phyloP scores from a whole-genome alignment of 2,888 invertebrate species.

The Philhelius pedissequus region DNA sequence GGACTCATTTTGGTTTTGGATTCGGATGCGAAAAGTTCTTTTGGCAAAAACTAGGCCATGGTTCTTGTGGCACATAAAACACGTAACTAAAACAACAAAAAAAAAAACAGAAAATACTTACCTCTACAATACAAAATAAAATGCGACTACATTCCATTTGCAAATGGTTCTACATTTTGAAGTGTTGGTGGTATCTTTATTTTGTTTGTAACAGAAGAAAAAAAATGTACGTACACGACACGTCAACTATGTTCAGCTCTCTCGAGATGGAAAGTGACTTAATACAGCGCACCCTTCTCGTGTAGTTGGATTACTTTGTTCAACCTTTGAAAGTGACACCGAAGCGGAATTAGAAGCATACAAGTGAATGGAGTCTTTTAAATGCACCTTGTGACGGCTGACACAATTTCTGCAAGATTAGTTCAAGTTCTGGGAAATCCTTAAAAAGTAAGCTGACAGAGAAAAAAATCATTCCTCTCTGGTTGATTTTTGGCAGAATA shows the following conservation, averaged over 20 bases:
- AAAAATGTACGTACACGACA: background rate
- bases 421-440: slow-evolving; percentile 6
- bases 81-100: slow-evolving; percentile 16
- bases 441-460: too few species aligned
- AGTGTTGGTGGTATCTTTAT: slow-evolving; percentile 3
- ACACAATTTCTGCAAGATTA: slow-evolving; percentile 2
- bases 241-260: background rate
- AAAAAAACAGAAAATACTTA: background rate
- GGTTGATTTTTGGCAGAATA: too few species aligned
- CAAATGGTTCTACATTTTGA: slow-evolving; percentile 5
- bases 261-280: slow-evolving; percentile 14
- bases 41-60: slow-evolving; percentile 38
- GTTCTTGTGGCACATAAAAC: slow-evolving; percentile 30
- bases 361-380: background rate
- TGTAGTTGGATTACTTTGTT: slow-evolving; percentile 8
- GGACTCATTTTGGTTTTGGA: slow-evolving; percentile 37
- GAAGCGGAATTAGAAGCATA: background rate
- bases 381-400: background rate
- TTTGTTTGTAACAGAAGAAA: background rate
- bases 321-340: slow-evolving; percentile 23
- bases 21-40: slow-evolving; percentile 26
- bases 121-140: background rate
- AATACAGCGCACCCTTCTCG: slow-evolving; percentile 4
- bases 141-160: background rate
- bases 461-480: too few species aligned